Percentiles rank a stretch among this genome's conserved stretches.
phyloP scores from a whole-genome alignment of 2,888 invertebrate species.

The Hypomecis punctinalis region DNA sequence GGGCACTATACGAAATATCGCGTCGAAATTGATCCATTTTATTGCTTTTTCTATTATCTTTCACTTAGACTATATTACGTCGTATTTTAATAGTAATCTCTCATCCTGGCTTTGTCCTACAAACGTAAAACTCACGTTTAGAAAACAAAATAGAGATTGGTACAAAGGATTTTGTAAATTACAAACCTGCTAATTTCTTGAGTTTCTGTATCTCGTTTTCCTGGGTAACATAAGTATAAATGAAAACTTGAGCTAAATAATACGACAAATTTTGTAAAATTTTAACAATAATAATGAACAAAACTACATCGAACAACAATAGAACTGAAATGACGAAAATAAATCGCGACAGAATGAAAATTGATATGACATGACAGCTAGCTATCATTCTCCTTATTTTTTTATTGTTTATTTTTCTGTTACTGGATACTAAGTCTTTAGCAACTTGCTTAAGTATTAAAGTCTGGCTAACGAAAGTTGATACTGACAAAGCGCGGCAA shows the following conservation, averaged over 20 bases:
- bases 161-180: constrained; percentile 58
- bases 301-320: constrained; percentile 51
- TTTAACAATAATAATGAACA: constrained; percentile 50
- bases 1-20: constrained; percentile 74
- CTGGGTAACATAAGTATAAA: constrained; percentile 42
- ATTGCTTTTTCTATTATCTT: constrained; percentile 67
- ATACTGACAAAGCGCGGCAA: no score
- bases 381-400: no score
- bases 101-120: constrained; percentile 74
- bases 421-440: not conserved
- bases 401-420: not conserved
- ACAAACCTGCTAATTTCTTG: constrained; percentile 15
- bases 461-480: no score
- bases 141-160: constrained; percentile 54
- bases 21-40: constrained; percentile 78
- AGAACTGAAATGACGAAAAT: constrained; percentile 75
- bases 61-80: constrained; percentile 54
- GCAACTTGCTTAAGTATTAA: not conserved
- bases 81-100: constrained; percentile 58
- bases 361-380: not conserved
- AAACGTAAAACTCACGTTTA: constrained; percentile 56
- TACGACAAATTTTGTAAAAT: constrained; percentile 71
- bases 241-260: constrained; percentile 58
- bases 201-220: not conserved
- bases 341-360: constrained; percentile 51